Evolutionary conservation across 92 coral and sea anemone species (phyloP).

Genomic region (Phenganax marumi): DNA sequence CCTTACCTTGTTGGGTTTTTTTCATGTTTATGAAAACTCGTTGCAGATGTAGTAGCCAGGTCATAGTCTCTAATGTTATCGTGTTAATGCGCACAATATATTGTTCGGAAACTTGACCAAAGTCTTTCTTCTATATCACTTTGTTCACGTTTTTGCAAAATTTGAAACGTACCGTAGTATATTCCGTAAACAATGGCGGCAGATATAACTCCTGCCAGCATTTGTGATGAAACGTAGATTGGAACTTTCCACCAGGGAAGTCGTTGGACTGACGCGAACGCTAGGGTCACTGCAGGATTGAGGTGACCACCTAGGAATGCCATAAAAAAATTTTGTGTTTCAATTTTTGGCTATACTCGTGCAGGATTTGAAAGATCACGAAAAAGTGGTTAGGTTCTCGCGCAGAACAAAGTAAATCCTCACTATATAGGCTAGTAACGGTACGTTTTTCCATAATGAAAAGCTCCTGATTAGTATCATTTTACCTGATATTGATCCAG

Average conservation of each 20-base stretch:
- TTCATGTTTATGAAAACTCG: too few species aligned
- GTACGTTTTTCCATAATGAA: too few species aligned
- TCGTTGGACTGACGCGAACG: slow-evolving; percentile 55
- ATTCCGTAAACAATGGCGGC: slow-evolving; percentile 62
- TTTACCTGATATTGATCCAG: slow-evolving; percentile 88
- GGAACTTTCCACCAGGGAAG: slow-evolving; percentile 59
- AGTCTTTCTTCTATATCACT: not conserved
- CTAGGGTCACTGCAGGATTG: slow-evolving; percentile 62
- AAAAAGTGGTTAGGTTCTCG: too few species aligned
- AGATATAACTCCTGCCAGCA: slow-evolving; percentile 59
- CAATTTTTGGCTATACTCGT: too few species aligned
- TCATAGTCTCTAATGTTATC: not conserved
- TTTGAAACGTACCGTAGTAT: slow-evolving; percentile 55
- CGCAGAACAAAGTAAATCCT: too few species aligned
- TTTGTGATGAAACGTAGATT: slow-evolving; percentile 55
- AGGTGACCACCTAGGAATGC: slow-evolving; percentile 45
- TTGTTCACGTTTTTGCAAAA: not conserved
- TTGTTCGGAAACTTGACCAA: not conserved
- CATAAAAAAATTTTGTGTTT: too few species aligned
- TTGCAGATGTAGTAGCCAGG: not conserved
- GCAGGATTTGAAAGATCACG: too few species aligned
- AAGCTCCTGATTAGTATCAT: too few species aligned
- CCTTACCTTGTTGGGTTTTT: too few species aligned
- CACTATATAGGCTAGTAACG: too few species aligned
- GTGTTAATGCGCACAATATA: not conserved